These are phyloP conservation scores for Laothoe populi DNA, from an alignment of 2,888 invertebrate genomes.

Conservation along the genomic window DNA sequence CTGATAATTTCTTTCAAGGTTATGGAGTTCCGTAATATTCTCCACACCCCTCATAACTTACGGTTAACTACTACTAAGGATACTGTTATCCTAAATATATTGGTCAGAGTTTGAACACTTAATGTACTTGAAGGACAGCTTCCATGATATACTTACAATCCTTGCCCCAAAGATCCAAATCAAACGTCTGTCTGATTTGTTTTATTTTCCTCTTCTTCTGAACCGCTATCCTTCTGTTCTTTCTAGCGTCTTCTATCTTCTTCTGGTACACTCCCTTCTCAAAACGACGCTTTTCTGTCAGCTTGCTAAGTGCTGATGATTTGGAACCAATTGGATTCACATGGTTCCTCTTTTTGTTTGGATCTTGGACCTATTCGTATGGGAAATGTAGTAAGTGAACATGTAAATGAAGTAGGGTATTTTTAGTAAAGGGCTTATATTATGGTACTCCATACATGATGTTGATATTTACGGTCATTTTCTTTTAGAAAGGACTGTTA, in stretches of 20 bases:
- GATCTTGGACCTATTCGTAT: constrained; percentile 85
- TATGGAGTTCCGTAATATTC: too few relatives aligned
- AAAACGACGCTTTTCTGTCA: constrained; percentile 69
- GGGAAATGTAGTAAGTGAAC: too few relatives aligned
- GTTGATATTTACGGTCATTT: too few relatives aligned
- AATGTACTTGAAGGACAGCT: background rate
- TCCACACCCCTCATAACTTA: too few relatives aligned
- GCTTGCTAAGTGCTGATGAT: constrained; percentile 74
- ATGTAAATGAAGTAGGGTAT: too few relatives aligned
- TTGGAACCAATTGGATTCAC: constrained; percentile 69
- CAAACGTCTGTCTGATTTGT: constrained; percentile 80
- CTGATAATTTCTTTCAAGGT: too few relatives aligned
- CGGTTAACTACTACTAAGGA: too few relatives aligned
- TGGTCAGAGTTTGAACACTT: too few relatives aligned
- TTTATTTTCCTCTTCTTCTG: constrained; percentile 70
- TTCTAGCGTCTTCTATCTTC: constrained; percentile 77
- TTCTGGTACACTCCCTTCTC: constrained; percentile 80
- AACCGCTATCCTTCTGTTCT: constrained; percentile 70
- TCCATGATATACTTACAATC: constrained; percentile 68
- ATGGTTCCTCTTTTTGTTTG: constrained; percentile 84
- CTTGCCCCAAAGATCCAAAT: constrained; percentile 87
- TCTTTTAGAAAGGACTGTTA: too few relatives aligned
- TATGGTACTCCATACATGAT: too few relatives aligned
- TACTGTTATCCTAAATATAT: too few relatives aligned
- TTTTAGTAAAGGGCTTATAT: too few relatives aligned